Percentiles rank a stretch among this genome's conserved stretches.
These are phyloP conservation scores for Clytia hemisphaerica DNA, from an alignment of 30 jellyfish, hydroid and myxozoan species.

Conservation along the genomic window DNA sequence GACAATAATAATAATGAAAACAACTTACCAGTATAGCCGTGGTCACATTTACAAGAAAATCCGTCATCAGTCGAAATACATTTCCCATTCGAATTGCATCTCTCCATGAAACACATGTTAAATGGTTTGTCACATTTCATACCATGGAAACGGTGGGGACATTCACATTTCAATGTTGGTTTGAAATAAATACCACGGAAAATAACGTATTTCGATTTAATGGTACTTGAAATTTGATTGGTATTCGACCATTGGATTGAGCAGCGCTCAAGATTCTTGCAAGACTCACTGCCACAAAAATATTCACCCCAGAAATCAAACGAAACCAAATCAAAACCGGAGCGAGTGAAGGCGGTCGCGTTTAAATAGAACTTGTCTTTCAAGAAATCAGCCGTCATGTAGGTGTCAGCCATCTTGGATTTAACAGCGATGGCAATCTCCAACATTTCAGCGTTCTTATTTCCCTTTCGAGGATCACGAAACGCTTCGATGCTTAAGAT, in stretches of 20 bases:
- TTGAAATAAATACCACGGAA: constrained; percentile 75
- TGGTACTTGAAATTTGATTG: constrained; percentile 17
- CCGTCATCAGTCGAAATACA: constrained; percentile 80
- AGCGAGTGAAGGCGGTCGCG: constrained; percentile 22
- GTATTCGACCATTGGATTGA: constrained; percentile 34
- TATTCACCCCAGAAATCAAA: constrained; percentile 76
- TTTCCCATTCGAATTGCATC: constrained; percentile 75
- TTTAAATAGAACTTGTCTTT: constrained; percentile 63
- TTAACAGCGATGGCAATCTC: constrained; percentile 88
- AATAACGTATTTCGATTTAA: constrained; percentile 33
- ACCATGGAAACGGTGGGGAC: constrained; percentile 67
- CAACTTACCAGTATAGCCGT: constrained; percentile 61
- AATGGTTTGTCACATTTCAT: constrained; percentile 44
- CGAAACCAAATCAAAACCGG: constrained; percentile 40
- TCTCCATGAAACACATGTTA: constrained; percentile 77
- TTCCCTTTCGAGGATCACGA: not conserved
- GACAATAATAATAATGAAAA: too few relatives aligned
- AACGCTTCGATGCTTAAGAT: constrained; percentile 61
- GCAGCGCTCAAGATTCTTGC: constrained; percentile 48
- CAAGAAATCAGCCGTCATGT: constrained; percentile 49
- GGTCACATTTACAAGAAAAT: constrained; percentile 63
- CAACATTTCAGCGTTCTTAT: constrained; percentile 28
- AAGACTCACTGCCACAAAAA: constrained; percentile 75
- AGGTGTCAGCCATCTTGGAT: constrained; percentile 44
- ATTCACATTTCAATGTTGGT: constrained; percentile 43